Percentiles rank a stretch among this genome's conserved stretches.
phyloP scores from a whole-genome alignment of 2,797 vertebrate species.

The Pangasius krempfi region DNA sequence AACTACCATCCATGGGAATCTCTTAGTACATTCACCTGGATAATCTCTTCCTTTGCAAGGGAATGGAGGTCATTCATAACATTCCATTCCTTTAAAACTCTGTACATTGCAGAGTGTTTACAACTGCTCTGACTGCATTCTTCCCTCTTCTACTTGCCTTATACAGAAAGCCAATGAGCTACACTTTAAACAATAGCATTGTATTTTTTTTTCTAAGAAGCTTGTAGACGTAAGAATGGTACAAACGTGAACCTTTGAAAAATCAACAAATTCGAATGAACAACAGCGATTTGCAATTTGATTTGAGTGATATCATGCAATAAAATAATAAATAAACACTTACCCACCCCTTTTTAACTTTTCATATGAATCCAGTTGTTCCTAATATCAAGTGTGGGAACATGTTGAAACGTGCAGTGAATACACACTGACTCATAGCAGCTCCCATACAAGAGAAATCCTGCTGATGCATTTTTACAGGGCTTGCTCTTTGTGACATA shows the following conservation, averaged over 20 bases:
- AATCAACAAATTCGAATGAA: neutral
- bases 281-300: neutral
- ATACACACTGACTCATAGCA: neutral
- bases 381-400: neutral
- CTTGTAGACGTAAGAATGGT: neutral
- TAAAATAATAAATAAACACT: neutral
- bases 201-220: neutral
- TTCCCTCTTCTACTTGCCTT: constrained; percentile 10
- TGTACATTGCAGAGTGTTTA: neutral
- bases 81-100: constrained; percentile 39
- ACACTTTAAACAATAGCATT: neutral
- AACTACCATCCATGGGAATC: constrained; percentile 10
- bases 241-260: neutral
- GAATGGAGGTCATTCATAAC: constrained; percentile 48
- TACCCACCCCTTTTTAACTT: neutral
- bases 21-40: constrained; percentile 1
- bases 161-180: neutral
- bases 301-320: neutral
- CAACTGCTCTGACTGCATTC: constrained; percentile 53
- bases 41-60: constrained; percentile 21
- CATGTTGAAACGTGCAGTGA: neutral
- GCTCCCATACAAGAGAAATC: neutral
- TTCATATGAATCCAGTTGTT: neutral
- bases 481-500: neutral
- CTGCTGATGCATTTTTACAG: neutral